These are phyloP conservation scores for Beris morrisii DNA, from an alignment of 2,888 invertebrate species.

Conservation along the genomic window DNA sequence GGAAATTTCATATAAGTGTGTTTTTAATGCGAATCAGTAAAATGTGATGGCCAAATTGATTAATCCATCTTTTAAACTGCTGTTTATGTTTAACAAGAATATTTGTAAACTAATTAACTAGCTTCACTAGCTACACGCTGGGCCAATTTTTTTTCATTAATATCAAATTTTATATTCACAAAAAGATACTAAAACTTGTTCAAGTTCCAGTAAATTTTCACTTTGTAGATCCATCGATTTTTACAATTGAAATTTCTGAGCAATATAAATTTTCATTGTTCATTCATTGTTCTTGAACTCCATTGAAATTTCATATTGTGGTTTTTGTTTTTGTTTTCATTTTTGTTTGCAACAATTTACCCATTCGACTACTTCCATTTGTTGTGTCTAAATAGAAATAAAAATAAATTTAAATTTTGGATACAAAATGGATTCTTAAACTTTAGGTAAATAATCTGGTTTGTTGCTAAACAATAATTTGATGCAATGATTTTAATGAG, in stretches of 20 bases:
- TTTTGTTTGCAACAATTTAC: slow-evolving; percentile 38
- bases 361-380: slow-evolving; percentile 39
- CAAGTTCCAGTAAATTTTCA: slow-evolving; percentile 13
- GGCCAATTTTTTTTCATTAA: too few species aligned
- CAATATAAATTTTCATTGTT: neutral
- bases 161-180: slow-evolving; percentile 1
- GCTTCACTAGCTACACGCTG: too few species aligned
- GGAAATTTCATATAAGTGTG: too few species aligned
- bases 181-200: neutral
- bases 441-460: slow-evolving; percentile 13
- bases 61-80: too few species aligned
- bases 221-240: neutral
- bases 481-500: slow-evolving; percentile 18
- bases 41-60: too few species aligned
- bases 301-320: slow-evolving; percentile 8
- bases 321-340: slow-evolving; percentile 3
- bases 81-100: too few species aligned
- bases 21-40: too few species aligned
- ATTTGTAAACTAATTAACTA: too few species aligned
- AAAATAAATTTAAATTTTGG: slow-evolving; percentile 29
- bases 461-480: slow-evolving; percentile 27
- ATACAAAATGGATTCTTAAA: slow-evolving; percentile 8
- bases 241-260: neutral
- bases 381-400: slow-evolving; percentile 38
- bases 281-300: neutral